Evolutionary conservation across 2,888 invertebrate genomes (phyloP).

Genomic region (Meandrusa payeni): DNA sequence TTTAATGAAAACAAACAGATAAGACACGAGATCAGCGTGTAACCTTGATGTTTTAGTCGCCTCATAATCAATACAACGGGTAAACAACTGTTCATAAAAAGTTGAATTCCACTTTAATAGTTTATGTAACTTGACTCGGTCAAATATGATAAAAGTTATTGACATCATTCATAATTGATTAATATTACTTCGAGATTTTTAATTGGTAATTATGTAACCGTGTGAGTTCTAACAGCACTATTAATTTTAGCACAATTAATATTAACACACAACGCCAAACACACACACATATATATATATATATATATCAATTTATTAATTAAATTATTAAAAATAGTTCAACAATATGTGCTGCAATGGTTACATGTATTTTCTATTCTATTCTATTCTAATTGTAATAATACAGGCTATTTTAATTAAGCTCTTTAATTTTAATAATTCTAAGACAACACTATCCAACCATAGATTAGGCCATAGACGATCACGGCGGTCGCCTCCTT

Average conservation of each 20-base stretch:
- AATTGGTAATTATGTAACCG: constrained; percentile 18
- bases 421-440: constrained; percentile 43
- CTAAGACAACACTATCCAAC: too few species aligned
- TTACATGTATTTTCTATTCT: too few species aligned
- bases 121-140: constrained; percentile 23
- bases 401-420: constrained; percentile 33
- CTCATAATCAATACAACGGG: constrained; percentile 20
- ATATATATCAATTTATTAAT: too few species aligned
- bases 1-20: constrained; percentile 22
- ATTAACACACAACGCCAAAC: too few species aligned
- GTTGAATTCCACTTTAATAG: constrained; percentile 20
- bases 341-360: too few species aligned
- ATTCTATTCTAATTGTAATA: constrained; percentile 28
- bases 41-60: constrained; percentile 24
- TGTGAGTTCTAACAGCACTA: constrained; percentile 6
- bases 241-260: constrained; percentile 7
- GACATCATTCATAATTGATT: constrained; percentile 23
- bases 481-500: too few species aligned
- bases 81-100: constrained; percentile 24
- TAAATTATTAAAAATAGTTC: too few species aligned
- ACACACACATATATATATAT: too few species aligned
- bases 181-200: constrained; percentile 20
- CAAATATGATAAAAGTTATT: constrained; percentile 17
- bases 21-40: constrained; percentile 16
- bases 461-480: too few species aligned